phyloP scores from a whole-genome alignment of 1,140 invertebrate species.

The Halesus radiatus region DNA sequence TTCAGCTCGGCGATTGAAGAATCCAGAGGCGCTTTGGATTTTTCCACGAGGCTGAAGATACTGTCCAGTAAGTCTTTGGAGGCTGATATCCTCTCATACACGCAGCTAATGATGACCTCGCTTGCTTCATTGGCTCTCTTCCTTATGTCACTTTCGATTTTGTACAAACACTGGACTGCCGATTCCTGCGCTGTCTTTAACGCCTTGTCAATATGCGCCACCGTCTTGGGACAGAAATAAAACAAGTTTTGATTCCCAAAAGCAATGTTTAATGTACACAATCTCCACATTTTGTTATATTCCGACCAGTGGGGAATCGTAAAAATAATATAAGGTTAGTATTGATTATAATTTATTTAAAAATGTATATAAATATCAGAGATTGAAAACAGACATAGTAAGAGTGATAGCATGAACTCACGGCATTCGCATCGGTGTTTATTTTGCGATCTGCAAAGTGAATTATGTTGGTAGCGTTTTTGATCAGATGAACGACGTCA shows the following conservation, averaged over 20 bases:
- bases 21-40: not conserved
- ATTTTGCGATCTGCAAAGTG: not conserved
- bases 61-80: not conserved
- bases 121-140: not conserved
- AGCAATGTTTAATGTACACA: not conserved
- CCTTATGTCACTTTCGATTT: not conserved
- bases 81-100: not conserved
- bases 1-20: not conserved
- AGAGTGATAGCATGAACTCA: not conserved
- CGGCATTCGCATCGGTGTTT: not conserved
- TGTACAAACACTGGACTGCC: not conserved
- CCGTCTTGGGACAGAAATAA: slow-evolving; percentile 3
- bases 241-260: not conserved
- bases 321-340: no score
- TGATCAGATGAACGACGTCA: not conserved
- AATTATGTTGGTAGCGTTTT: not conserved
- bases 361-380: no score
- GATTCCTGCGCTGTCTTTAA: not conserved
- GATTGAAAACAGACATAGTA: no score
- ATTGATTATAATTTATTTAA: no score
- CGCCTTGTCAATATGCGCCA: not conserved
- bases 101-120: not conserved
- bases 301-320: no score
- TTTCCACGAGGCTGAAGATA: not conserved
- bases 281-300: no score